These are phyloP conservation scores for Eristalis intricaria DNA, from an alignment of 2,888 invertebrate species.

Conservation along the genomic window DNA sequence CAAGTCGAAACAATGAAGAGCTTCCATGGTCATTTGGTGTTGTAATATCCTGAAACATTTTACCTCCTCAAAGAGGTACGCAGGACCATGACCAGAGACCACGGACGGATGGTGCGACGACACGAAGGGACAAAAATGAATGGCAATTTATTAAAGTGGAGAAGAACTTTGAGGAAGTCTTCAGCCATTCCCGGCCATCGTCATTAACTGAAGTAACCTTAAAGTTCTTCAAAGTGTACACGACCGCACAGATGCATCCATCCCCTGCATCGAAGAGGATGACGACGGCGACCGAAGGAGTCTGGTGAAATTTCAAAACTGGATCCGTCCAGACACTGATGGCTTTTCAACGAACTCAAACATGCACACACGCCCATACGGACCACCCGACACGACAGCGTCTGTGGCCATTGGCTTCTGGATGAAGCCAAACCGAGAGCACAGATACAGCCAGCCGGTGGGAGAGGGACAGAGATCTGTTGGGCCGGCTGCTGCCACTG, in stretches of 20 bases:
- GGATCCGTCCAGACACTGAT: slow-evolving; percentile 48
- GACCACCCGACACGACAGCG: slow-evolving; percentile 19
- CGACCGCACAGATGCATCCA: slow-evolving; percentile 19
- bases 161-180: slow-evolving; percentile 51
- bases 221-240: slow-evolving; percentile 32
- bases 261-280: background rate
- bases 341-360: slow-evolving; percentile 36
- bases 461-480: background rate
- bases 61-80: background rate
- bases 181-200: slow-evolving; percentile 37
- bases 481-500: slow-evolving; percentile 1
- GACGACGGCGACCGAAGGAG: background rate
- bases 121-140: slow-evolving; percentile 36
- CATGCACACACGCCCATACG: background rate
- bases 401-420: slow-evolving; percentile 53
- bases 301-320: slow-evolving; percentile 19
- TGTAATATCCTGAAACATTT: background rate
- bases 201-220: slow-evolving; percentile 68
- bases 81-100: background rate
- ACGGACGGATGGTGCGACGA: background rate
- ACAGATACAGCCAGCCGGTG: background rate
- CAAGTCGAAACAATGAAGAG: background rate
- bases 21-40: slow-evolving; percentile 40
- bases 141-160: slow-evolving; percentile 64
- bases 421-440: slow-evolving; percentile 19